Evolutionary conservation across 1,140 invertebrate genomes (phyloP), one percentile per base, ranked within the genome.

Genomic region (Lordiphosa collinella): DNA sequence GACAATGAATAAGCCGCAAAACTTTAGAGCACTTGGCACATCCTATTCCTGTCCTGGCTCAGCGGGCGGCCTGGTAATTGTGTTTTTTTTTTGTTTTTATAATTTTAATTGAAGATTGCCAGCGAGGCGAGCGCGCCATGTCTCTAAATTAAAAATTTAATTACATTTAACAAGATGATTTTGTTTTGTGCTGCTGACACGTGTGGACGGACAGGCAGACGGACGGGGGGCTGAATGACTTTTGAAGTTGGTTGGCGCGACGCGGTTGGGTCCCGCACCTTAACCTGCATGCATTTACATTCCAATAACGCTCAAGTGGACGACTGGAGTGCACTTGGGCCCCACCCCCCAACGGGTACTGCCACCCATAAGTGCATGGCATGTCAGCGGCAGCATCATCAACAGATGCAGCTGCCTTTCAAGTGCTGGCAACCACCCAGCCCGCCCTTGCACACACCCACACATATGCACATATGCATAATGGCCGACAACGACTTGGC

Each of bases 241-340:
- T 84, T 78, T 84, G 78, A 84, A 84, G 78, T 73, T 76, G 53
- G 47, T 52, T 56, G 68, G 43, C 78, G 72, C 68, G 72, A 62
- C 71, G 53, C 37, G 49, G 31, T 12, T 37, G 11, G 29, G 13
- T 9, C 22, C 34, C 31, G 8, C 54, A 57, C 66, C 64, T 62
- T 79, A 70, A 84, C 70, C 57, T 84, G 73, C 79, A 84, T 84
- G 74, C 79, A 84, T 84, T 84, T 84, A 74, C 79, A 84, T 84
- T 84, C 79, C 79, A 84, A 84, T 84, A 84, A 84, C 73, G 79
- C 79, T 84, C 60, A 85, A 84, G 79, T 84, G 79, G 79, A 65
- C 68, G 79, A 47, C 74, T 75, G 54, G 43, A 84, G 79, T 74
- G 79, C 73, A 85, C 79, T 84, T 56, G 79, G 51, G 44, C 58